Evolutionary conservation across 1,140 invertebrate genomes (phyloP).

Genomic region (Drosophila lacteicornis): DNA sequence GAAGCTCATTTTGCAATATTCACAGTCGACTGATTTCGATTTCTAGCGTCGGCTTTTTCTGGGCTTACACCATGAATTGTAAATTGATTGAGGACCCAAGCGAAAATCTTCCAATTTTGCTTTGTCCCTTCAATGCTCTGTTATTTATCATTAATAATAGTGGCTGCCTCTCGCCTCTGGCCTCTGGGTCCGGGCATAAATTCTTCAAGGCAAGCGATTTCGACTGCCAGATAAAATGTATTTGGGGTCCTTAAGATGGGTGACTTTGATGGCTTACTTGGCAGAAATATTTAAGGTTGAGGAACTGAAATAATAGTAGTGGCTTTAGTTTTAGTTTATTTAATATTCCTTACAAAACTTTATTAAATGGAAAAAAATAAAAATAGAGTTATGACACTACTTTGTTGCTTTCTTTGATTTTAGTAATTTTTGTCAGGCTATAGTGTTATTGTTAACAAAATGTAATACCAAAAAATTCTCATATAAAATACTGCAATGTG

Average conservation of each 20-base stretch:
- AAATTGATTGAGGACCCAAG: slow-evolving; percentile 73
- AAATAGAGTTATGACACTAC: no score
- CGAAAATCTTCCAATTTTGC: slow-evolving; percentile 51
- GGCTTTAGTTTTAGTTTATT: no score
- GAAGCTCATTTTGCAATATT: slow-evolving; percentile 84
- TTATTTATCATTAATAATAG: slow-evolving; percentile 77
- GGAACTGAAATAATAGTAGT: no score
- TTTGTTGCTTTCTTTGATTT: no score
- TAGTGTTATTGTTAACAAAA: no score
- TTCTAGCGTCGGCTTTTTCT: slow-evolving; percentile 71
- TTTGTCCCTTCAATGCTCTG: slow-evolving; percentile 42
- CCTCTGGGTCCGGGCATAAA: background rate
- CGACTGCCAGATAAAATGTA: slow-evolving; percentile 1
- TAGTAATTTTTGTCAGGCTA: no score
- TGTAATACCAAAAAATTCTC: no score
- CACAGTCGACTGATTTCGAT: slow-evolving; percentile 79
- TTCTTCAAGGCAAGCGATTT: background rate
- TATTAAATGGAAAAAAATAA: no score
- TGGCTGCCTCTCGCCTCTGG: background rate
- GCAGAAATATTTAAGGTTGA: background rate
- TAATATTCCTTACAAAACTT: no score
- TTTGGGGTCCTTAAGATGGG: background rate
- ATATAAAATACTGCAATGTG: no score
- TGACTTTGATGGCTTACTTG: slow-evolving; percentile 1
- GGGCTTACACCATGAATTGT: slow-evolving; percentile 67